Conservation (phyloP, 2,113 vertebrate species). For the Oceanodroma tethys region DNA sequence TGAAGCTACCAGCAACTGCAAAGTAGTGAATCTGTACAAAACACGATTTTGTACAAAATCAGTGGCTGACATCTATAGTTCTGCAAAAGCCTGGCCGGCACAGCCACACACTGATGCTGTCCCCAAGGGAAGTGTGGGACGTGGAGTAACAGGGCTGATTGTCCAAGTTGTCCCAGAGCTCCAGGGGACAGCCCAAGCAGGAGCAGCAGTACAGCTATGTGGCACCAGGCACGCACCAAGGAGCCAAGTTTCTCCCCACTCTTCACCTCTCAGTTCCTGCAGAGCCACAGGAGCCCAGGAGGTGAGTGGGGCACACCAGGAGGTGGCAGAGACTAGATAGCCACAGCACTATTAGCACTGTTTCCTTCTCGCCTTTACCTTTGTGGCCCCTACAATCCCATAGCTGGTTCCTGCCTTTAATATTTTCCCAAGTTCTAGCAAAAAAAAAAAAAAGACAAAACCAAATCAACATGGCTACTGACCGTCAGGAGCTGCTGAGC, state of each 20-base stretch:
- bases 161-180: background rate
- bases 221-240: background rate
- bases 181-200: background rate
- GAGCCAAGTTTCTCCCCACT: background rate
- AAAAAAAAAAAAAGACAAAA: background rate
- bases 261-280: background rate
- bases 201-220: background rate
- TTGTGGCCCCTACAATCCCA: background rate
- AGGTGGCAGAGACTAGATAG: background rate
- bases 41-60: background rate
- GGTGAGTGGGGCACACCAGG: background rate
- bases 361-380: background rate
- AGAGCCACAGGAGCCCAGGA: background rate
- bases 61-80: background rate
- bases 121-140: background rate
- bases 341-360: background rate
- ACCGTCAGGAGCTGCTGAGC: background rate
- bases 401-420: background rate
- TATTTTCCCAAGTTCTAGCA: background rate
- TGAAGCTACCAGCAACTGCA: background rate
- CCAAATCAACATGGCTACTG: background rate
- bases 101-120: background rate
- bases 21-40: background rate
- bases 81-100: background rate
- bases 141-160: background rate